Evolutionary conservation across 2,113 vertebrate species (phyloP).

Genomic region (Datnioides undecimradiatus): DNA sequence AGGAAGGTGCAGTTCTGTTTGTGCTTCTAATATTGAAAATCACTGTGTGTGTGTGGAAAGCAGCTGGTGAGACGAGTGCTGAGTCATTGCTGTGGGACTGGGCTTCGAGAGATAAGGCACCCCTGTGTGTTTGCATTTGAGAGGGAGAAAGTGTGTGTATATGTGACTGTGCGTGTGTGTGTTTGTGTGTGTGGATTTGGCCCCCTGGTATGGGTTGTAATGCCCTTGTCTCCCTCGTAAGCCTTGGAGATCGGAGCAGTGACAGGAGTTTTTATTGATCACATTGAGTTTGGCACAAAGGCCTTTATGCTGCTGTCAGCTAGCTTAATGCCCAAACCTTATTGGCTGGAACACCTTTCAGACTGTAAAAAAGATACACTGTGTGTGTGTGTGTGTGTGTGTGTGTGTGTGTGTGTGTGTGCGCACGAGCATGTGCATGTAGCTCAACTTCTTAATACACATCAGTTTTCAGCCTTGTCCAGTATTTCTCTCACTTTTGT

Average conservation of each 20-base stretch:
- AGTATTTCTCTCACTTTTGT: conserved; percentile 1
- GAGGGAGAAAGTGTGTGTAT: not conserved
- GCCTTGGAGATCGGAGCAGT: conserved; percentile 4
- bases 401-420: conserved; percentile 10
- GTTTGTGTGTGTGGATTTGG: not conserved
- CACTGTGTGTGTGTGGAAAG: conserved; percentile 37
- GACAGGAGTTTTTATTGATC: conserved; percentile 41
- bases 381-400: conserved; percentile 15
- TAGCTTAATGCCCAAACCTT: conserved; percentile 28
- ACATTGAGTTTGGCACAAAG: conserved; percentile 31
- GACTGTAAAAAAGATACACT: conserved; percentile 2
- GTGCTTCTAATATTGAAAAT: conserved; percentile 1
- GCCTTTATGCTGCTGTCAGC: conserved; percentile 38
- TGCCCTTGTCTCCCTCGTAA: not conserved
- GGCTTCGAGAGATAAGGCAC: conserved; percentile 59
- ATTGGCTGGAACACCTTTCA: conserved; percentile 21
- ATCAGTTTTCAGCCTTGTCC: conserved; percentile 3
- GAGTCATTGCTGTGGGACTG: conserved; percentile 72
- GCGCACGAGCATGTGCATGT: not conserved
- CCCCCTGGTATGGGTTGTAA: conserved; percentile 24
- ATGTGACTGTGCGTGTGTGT: not conserved
- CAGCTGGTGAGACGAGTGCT: conserved; percentile 74
- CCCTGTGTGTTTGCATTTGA: conserved; percentile 46
- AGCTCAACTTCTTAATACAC: not conserved
- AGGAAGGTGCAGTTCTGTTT: conserved; percentile 7